Evolutionary conservation across 2,113 vertebrate species (phyloP), one percentile per base, ranked within the genome.

Genomic region (Lota lota): DNA sequence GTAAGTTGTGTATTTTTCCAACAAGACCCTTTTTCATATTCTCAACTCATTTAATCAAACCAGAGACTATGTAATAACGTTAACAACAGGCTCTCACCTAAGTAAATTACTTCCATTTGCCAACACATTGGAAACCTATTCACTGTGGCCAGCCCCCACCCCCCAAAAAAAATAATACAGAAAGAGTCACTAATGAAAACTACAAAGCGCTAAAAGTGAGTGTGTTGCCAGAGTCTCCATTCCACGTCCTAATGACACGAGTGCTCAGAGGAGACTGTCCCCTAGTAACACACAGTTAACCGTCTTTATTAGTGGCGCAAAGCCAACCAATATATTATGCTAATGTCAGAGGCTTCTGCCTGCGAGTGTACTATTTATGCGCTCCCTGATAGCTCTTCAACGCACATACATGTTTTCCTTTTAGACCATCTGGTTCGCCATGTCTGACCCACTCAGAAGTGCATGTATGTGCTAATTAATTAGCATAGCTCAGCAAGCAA

Each of bases 401-500:
- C 36, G 65, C 78, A 77, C 81, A 83, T 78, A 74, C 79, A 76
- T 88, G 85, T 89, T 87, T 89, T 76, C 83, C 78, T 79, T 85
- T 87, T 79, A 77, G 79, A 86, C 83, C 85, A 85, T 87, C 83
- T 87, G 86, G 87, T 82, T 80, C 69, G 56, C 76, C 70, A 77
- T 85, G 84, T 88, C 79, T 88, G 85, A 91, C 84, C 86, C 40
- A 79, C 85, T 82, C 79, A 68, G 71, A 83, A 86, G 85, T 78
- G 87, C 82, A 82, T 83, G 80, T 91, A 85, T 88, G 80, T 89
- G 86, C 88, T 91, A 90, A 91, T 91, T 90, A 90, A 92, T 90
- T 88, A 89, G 80, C 87, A 88, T 83, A 86, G 84, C 84, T 85
- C 82, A 82, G 88, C 88, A 88, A 88, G 85, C 83, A 89, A 91